Percentiles rank a stretch among this genome's conserved stretches.
phyloP scores from a whole-genome alignment of 2,113 vertebrate genomes.

The Eublepharis macularius region DNA sequence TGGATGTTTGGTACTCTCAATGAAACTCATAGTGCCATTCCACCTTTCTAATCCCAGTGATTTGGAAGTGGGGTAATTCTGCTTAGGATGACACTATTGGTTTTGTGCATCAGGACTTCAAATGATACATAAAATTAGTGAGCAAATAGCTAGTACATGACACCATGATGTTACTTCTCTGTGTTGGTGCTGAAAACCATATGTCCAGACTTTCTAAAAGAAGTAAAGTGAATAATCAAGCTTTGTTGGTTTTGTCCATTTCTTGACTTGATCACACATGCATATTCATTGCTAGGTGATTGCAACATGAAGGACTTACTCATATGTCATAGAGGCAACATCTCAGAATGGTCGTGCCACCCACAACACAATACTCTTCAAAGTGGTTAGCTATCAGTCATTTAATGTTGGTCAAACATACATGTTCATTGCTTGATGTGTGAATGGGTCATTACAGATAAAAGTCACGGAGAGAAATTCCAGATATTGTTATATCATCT shows the following conservation, averaged over 20 bases:
- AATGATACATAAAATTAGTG: neutral
- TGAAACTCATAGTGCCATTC: neutral
- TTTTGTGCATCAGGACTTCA: neutral
- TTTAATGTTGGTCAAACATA: neutral
- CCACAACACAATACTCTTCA: neutral
- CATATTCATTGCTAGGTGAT: neutral
- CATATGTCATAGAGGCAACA: no score
- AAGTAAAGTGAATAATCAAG: no score
- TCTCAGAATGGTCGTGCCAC: neutral
- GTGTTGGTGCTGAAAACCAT: no score
- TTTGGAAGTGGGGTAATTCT: neutral
- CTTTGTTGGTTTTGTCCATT: neutral
- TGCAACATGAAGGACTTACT: neutral
- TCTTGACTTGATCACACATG: neutral
- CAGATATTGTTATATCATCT: neutral
- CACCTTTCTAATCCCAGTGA: no score
- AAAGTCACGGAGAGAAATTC: no score
- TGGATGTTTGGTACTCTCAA: neutral
- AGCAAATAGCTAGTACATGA: neutral
- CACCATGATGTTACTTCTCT: no score
- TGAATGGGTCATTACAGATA: neutral
- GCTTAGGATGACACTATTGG: no score
- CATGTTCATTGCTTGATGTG: neutral
- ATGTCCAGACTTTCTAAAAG: no score
- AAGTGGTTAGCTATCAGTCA: neutral